Conservation (phyloP, 2,113 vertebrate species). For the Struthidea cinerea region DNA sequence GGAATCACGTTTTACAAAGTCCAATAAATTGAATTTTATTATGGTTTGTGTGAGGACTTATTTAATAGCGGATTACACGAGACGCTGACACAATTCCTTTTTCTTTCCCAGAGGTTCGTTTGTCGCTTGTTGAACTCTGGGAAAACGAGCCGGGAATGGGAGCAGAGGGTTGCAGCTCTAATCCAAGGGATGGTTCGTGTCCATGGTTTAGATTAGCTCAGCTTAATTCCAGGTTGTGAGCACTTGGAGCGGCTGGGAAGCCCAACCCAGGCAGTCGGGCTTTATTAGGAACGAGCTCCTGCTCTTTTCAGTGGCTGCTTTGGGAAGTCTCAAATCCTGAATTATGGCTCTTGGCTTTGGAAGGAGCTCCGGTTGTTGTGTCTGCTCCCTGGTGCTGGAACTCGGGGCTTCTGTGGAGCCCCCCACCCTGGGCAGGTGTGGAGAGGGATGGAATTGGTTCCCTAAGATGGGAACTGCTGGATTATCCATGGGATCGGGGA, state of each 20-base stretch:
- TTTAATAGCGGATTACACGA: neutral
- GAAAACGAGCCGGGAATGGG: neutral
- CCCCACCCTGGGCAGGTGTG: neutral
- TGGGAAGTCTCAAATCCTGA: neutral
- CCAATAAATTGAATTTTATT: conserved; percentile 43
- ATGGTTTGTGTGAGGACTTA: neutral
- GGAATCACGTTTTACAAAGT: neutral
- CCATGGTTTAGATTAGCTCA: conserved; percentile 8
- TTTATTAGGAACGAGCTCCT: neutral
- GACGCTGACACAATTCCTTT: neutral
- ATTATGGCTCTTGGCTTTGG: neutral
- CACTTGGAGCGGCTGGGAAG: conserved; percentile 10
- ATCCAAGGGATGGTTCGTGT: neutral
- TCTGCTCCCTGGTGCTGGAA: neutral
- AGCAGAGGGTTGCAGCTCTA: neutral
- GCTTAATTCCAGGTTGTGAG: neutral
- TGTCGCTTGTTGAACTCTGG: neutral
- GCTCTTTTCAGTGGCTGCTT: neutral
- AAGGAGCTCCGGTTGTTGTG: neutral
- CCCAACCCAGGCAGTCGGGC: neutral
- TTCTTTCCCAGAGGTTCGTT: neutral
- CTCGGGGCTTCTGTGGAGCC: neutral
- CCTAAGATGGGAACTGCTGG: neutral
- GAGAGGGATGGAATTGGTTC: neutral
- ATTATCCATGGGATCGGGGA: neutral